Conservation (phyloP, 2,797 vertebrate species). For the Hafferia zeledoni region DNA sequence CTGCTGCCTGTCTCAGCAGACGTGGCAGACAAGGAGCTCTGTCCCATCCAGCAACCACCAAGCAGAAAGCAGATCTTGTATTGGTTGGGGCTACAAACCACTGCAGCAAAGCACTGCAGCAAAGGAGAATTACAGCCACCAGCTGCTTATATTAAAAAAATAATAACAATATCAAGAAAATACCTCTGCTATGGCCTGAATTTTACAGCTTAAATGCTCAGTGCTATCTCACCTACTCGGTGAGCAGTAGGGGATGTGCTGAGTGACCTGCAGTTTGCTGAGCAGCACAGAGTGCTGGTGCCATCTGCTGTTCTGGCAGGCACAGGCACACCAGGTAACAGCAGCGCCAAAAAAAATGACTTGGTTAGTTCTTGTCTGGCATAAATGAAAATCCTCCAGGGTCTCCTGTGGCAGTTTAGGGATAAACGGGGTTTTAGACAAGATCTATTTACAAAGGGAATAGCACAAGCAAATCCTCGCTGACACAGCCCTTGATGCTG, state of each 20-base stretch:
- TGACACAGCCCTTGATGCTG: not conserved
- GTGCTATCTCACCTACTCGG: fast-evolving
- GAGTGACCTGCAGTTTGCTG: not conserved
- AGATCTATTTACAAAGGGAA: not conserved
- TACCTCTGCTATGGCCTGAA: not conserved
- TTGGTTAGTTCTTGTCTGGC: not conserved
- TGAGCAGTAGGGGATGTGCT: not conserved
- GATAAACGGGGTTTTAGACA: not conserved
- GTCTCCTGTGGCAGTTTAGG: not conserved
- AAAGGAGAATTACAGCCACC: not conserved
- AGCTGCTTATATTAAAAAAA: not conserved
- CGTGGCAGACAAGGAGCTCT: not conserved
- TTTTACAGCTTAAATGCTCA: not conserved
- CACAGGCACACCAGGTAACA: fast-evolving
- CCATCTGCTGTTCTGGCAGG: constrained; percentile 46
- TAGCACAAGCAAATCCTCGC: not conserved
- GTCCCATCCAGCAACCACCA: not conserved
- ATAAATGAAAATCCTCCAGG: not conserved
- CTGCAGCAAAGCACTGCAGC: not conserved
- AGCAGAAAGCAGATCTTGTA: not conserved
- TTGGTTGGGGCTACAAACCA: not conserved
- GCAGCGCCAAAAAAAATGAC: not conserved
- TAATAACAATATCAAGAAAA: too few species aligned
- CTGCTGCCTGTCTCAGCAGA: not conserved
- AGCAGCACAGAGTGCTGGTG: constrained; percentile 19